Conservation (phyloP, 2,888 invertebrate species). For the Orthosia gothica region DNA sequence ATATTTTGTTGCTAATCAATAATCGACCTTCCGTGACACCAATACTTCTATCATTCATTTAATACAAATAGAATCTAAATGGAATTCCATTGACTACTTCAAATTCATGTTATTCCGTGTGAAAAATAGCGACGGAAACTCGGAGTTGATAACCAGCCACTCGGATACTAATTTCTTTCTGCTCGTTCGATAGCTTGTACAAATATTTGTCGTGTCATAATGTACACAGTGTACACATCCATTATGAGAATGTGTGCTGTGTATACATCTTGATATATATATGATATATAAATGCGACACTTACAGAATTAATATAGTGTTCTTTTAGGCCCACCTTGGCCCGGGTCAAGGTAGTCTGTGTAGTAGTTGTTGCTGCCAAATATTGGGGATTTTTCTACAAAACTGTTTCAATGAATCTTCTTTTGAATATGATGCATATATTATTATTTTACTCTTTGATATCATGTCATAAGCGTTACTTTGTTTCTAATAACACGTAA, state of each 20-base stretch:
- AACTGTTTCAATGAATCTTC: conserved; percentile 1
- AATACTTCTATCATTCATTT: not conserved
- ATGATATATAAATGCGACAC: conserved; percentile 17
- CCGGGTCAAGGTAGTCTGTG: conserved; percentile 35
- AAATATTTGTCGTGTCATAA: conserved; percentile 38
- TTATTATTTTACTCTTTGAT: too few relatives aligned
- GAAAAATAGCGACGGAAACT: conserved; percentile 4
- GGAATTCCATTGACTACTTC: not conserved
- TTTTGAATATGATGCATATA: not conserved
- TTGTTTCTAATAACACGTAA: not conserved
- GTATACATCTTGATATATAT: conserved; percentile 18
- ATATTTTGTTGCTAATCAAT: conserved; percentile 1
- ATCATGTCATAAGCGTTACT: not conserved
- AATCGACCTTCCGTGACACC: conserved; percentile 11
- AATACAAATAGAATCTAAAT: not conserved
- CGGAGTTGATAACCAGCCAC: conserved; percentile 3
- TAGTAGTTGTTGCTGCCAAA: conserved; percentile 26
- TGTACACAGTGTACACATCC: conserved; percentile 9
- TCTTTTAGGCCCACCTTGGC: conserved; percentile 28
- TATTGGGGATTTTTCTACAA: not conserved
- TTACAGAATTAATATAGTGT: conserved; percentile 26
- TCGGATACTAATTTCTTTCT: conserved; percentile 2
- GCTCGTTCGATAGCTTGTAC: conserved; percentile 13
- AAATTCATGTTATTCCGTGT: conserved; percentile 23
- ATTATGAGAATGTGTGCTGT: not conserved